Evolutionary conservation across 2,888 invertebrate species (phyloP).

Genomic region (Drosophila kuntzei): DNA sequence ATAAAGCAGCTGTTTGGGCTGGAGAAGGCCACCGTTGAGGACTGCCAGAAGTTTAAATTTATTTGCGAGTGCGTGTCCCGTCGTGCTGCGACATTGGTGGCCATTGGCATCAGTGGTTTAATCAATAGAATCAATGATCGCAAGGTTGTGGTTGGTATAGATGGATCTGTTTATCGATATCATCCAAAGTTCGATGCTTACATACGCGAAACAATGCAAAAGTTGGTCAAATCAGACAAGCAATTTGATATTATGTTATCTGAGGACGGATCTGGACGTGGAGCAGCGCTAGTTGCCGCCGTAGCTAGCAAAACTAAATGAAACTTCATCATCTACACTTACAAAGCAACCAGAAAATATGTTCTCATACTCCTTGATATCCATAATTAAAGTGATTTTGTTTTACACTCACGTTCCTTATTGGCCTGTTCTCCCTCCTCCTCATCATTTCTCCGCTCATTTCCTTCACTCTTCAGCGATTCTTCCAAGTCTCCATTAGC

Average conservation of each 20-base stretch:
- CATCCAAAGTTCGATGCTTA: conserved; percentile 98
- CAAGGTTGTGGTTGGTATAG: conserved; percentile 96
- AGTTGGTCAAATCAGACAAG: conserved; percentile 90
- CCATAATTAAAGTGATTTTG: conserved; percentile 31
- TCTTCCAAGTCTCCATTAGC: conserved; percentile 18
- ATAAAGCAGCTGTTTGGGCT: conserved; percentile 90
- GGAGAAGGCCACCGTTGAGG: conserved; percentile 91
- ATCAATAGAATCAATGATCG: conserved; percentile 95
- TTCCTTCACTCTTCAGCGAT: background rate
- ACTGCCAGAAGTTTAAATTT: conserved; percentile 95
- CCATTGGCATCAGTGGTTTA: conserved; percentile 94
- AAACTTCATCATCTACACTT: conserved; percentile 1
- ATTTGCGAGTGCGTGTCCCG: conserved; percentile 96
- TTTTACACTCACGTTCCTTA: conserved; percentile 60
- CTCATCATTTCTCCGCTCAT: background rate
- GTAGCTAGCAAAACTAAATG: conserved; percentile 87
- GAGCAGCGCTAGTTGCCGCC: conserved; percentile 97
- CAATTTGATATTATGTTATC: conserved; percentile 97
- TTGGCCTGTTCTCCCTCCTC: conserved; percentile 1
- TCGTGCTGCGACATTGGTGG: conserved; percentile 96
- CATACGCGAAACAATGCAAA: conserved; percentile 93
- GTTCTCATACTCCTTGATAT: conserved; percentile 29
- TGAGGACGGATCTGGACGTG: conserved; percentile 97
- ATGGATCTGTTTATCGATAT: conserved; percentile 97
- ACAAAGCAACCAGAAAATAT: conserved; percentile 3